Evolutionary conservation across 2,797 vertebrate genomes (phyloP), one percentile per base, ranked within the genome.

Genomic region (Vultur gryphus): DNA sequence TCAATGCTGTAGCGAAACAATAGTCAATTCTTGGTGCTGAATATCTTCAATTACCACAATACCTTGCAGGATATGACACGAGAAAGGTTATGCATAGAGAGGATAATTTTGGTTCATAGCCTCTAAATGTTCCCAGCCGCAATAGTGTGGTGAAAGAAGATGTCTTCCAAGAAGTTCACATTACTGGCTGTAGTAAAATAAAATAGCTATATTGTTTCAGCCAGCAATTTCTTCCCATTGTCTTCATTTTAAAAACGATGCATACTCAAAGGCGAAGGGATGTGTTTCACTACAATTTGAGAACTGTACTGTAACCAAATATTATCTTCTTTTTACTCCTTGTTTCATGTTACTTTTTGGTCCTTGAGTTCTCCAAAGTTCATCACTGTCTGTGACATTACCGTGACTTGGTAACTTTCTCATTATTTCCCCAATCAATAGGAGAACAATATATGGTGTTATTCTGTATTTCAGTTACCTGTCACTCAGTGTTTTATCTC

Each of bases 131-230:
- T 97, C 98, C 49, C 62, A 37, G 87, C 97, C 87, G 98, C 98
- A 98, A 98, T 98, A 98, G 98, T 88, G 98, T 98, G 99, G 98
- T 99, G 99, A 99, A 99, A 99, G 99, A 99, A 99, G 99, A 99
- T 99, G 99, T 99, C 99, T 99, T 99, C 99, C 98, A 99, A 99
- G 99, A 98, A 99, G 99, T 99, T 99, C 99, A 99, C 98, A 87
- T 99, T 99, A 99, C 99, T 97, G 95, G 72, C 97, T 93, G 94
- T 97, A 98, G 99, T 98, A 98, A 99, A 99, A 99, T 99, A 98
- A 99, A 99, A 99, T 98, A 99, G 98, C 98, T 99, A 99, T 99
- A 99, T 98, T 99, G 99, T 99, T 99, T 99, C 99, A 98, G 98
- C 98, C 39, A 33, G 98, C 97, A 97, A 98, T 99, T 99, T 98